phyloP scores from a whole-genome alignment of 2,888 invertebrate species.

The Patella pellucida region DNA sequence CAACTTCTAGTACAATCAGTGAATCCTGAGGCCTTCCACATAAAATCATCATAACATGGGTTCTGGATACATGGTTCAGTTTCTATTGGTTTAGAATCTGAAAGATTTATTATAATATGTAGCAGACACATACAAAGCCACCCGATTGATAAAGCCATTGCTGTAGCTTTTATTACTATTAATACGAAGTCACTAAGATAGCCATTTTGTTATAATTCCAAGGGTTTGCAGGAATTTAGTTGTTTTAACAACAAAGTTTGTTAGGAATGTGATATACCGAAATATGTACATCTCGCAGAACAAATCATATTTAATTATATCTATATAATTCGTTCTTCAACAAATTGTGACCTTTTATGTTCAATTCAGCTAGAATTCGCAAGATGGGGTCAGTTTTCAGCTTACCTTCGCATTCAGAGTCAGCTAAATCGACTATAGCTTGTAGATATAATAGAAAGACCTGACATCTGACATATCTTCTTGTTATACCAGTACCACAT shows the following conservation, averaged over 20 bases:
- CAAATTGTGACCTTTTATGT: too few species aligned
- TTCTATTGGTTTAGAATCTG: conserved; percentile 81
- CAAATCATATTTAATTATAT: too few species aligned
- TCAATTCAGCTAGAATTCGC: too few species aligned
- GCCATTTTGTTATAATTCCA: too few species aligned
- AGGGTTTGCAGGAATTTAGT: too few species aligned
- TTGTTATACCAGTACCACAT: conserved; percentile 91
- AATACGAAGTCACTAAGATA: not conserved
- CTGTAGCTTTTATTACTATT: not conserved
- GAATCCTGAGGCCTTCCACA: conserved; percentile 56
- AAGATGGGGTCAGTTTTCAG: too few species aligned
- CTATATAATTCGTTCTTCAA: too few species aligned
- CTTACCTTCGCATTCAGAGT: conserved; percentile 85
- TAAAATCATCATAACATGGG: conserved; percentile 58
- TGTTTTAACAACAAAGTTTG: too few species aligned
- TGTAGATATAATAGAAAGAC: conserved; percentile 93
- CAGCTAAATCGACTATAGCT: conserved; percentile 88
- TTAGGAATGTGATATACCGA: too few species aligned
- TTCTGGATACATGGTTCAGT: conserved; percentile 79
- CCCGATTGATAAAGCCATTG: not conserved
- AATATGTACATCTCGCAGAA: too few species aligned
- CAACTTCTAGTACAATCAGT: conserved; percentile 92
- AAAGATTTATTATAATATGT: conserved; percentile 9
- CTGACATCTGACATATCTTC: conserved; percentile 87
- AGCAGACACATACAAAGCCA: not conserved